Base-by-base conservation (phyloP, 2,888 invertebrate species). In the Drosophila antonietae region DNA sequence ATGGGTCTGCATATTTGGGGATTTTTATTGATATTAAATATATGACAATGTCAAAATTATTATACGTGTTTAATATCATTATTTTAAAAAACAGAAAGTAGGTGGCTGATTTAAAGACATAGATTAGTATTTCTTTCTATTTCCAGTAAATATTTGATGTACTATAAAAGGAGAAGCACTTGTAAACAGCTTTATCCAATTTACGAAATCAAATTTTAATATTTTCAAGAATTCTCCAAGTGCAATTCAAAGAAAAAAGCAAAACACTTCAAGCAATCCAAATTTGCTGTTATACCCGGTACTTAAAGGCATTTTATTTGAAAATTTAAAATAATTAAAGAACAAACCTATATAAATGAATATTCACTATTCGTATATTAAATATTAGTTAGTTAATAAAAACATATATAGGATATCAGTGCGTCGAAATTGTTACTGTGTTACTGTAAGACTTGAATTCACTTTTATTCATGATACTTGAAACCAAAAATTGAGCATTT, bases 401-500 rank as follows among this genome's bases (percentile, higher is more conserved):
- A 41, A 20, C 20, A 41, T 4, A 39, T n/a, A n/a, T 41, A 58
- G 23, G 12, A 35, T 46, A 46, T 35, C 35, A 12, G 4, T 0
- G 2, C 37, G 23, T 44, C 46, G n/a, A 0, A 1, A 3, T 52
- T n/a, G 10, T 6, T 15, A 10, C n/a, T 12, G 10, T 1, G 12
- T 23, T 28, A 28, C 28, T 23, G 3, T 39, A 7, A 9, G 10
- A 23, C 28, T 41, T 44, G 9, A 51, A 20, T 20, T 43, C 35
- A 33, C 43, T 43, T 37, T 46, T 41, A 20, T 2, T 57, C 23
- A 12, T 23, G 49, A 52, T 37, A 60, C 20, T 33, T 28, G 33
- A 56, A 49, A 33, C 47, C 56, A 49, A 62, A 53, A 37, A 37
- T 70, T 35, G 55, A 56, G 39, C 20, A 52, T 43, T 37, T 58